These are phyloP conservation scores for Cephonodes hylas DNA, from an alignment of 2,888 invertebrate species.

Conservation along the genomic window DNA sequence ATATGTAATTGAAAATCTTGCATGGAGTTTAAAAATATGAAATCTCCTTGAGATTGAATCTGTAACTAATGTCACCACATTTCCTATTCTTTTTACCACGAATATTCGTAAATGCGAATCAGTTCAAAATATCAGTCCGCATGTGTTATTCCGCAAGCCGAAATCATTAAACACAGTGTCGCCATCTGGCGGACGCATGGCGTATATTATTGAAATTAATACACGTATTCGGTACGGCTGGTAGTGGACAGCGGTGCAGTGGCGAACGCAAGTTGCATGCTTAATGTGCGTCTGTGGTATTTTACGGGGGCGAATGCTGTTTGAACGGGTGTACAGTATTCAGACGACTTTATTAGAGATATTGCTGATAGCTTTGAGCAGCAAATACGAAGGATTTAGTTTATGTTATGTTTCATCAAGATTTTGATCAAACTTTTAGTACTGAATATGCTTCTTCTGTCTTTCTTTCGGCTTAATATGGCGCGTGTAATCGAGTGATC, in stretches of 20 bases:
- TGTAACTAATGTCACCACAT: no score
- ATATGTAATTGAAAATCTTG: no score
- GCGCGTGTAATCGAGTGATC: no score
- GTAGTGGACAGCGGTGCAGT: constrained; percentile 15
- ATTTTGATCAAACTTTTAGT: no score
- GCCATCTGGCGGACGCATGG: constrained; percentile 4
- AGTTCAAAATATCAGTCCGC: not conserved
- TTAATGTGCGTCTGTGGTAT: constrained; percentile 12
- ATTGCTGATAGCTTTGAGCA: not conserved
- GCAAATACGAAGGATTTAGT: no score
- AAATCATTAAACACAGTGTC: not conserved
- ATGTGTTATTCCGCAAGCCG: constrained; percentile 4
- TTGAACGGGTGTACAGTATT: not conserved
- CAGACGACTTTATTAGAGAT: not conserved
- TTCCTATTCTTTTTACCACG: not conserved
- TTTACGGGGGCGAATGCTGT: not conserved
- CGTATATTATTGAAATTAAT: constrained; percentile 23
- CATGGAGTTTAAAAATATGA: no score
- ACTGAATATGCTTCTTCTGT: no score
- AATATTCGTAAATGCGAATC: not conserved
- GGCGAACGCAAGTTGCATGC: constrained; percentile 16
- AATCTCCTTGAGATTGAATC: no score
- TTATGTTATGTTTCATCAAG: no score
- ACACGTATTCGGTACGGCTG: constrained; percentile 10
- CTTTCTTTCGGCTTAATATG: no score